phyloP scores from a whole-genome alignment of 1,140 invertebrate species.

The Sesamia nonagrioides region DNA sequence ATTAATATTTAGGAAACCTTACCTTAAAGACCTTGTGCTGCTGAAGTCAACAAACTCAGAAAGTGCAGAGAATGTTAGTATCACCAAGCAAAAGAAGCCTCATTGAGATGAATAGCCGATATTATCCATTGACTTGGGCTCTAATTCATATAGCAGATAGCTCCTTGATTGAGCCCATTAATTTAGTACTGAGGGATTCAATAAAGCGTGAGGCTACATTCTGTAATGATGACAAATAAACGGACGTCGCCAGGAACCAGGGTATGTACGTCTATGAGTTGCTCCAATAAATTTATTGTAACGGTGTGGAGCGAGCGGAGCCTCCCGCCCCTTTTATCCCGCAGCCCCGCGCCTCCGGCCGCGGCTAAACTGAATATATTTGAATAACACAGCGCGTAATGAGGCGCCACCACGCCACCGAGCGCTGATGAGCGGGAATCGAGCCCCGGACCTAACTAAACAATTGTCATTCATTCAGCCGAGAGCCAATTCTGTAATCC shows the following conservation, averaged over 20 bases:
- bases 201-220: constrained; percentile 9
- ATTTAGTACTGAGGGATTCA: constrained; percentile 25
- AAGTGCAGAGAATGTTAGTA: neutral
- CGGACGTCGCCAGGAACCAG: constrained; percentile 30
- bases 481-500: constrained; percentile 58
- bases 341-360: constrained; percentile 47
- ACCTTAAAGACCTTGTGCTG: no score
- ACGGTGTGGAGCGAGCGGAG: neutral
- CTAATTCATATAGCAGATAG: constrained; percentile 16
- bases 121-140: neutral
- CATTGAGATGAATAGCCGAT: constrained; percentile 14
- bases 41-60: no score
- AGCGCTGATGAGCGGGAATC: constrained; percentile 57
- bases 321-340: neutral
- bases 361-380: constrained; percentile 68
- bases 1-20: no score
- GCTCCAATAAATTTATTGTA: constrained; percentile 35
- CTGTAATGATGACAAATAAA: constrained; percentile 43
- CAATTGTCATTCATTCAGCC: constrained; percentile 63
- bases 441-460: constrained; percentile 53
- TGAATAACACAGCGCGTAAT: constrained; percentile 69
- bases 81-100: neutral
- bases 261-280: constrained; percentile 13
- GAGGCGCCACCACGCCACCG: constrained; percentile 56
- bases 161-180: constrained; percentile 32